Evolutionary conservation across 2,113 vertebrate genomes (phyloP).

Genomic region (Chionis minor): DNA sequence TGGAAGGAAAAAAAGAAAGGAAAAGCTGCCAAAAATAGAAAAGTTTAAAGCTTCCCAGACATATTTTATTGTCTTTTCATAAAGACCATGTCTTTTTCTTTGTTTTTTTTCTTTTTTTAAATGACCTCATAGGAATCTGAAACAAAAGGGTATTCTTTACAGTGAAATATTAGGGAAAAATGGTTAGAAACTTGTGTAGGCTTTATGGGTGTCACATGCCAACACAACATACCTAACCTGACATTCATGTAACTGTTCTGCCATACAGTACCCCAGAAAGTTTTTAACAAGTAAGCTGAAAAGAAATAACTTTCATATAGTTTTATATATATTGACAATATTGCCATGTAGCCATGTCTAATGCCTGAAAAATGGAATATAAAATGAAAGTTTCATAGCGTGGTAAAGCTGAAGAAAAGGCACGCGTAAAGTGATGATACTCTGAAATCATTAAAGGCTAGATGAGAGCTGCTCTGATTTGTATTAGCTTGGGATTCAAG

Average conservation of each 20-base stretch:
- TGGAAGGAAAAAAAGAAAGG: background rate
- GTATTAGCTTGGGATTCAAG: background rate
- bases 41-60: background rate
- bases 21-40: background rate
- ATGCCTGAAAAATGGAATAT: background rate
- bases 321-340: background rate
- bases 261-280: background rate
- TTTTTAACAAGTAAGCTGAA: background rate
- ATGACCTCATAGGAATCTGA: background rate
- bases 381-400: background rate
- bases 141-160: background rate
- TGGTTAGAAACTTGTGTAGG: background rate
- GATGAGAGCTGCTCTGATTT: background rate
- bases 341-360: background rate
- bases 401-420: background rate
- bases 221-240: background rate
- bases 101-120: background rate
- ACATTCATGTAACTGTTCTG: background rate
- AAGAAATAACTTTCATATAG: background rate
- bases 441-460: background rate
- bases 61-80: background rate
- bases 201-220: background rate
- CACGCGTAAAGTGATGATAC: background rate
- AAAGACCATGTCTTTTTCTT: background rate
- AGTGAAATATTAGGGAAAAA: background rate